Percentiles rank a stretch among this genome's conserved stretches.
Evolutionary conservation across 2,888 invertebrate genomes (phyloP).

Genomic region (Meganola albula): DNA sequence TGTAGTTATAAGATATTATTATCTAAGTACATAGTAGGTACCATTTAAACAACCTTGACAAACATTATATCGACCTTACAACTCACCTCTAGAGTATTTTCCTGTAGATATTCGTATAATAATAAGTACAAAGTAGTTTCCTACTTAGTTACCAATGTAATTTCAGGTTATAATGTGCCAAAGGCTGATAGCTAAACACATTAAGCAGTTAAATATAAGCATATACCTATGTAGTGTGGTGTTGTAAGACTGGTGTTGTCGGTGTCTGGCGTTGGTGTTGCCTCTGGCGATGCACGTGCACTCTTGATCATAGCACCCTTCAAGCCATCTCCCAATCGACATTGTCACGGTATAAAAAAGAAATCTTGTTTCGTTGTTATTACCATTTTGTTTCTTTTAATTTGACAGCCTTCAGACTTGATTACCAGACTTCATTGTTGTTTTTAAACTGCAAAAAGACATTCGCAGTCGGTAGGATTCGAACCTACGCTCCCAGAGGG

Average conservation of each 20-base stretch:
- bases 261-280: slow-evolving; percentile 23
- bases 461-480: slow-evolving; percentile 90
- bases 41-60: slow-evolving; percentile 21
- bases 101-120: slow-evolving; percentile 24
- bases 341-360: slow-evolving; percentile 29
- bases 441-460: slow-evolving; percentile 19
- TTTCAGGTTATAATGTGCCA: no score
- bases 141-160: no score
- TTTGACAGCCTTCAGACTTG: neutral
- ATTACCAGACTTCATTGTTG: neutral
- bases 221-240: no score
- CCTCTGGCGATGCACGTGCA: slow-evolving; percentile 69
- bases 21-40: no score
- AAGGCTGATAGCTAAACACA: no score
- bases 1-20: no score
- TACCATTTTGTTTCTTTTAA: slow-evolving; percentile 14
- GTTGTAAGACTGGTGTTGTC: slow-evolving; percentile 36
- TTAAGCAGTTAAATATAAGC: no score
- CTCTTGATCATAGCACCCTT: slow-evolving; percentile 52
- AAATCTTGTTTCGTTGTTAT: slow-evolving; percentile 2
- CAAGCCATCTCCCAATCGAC: slow-evolving; percentile 57
- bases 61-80: slow-evolving; percentile 21
- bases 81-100: slow-evolving; percentile 24
- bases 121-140: no score
- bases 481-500: slow-evolving; percentile 94